Base-by-base conservation (phyloP, 1,140 invertebrate genomes). In the Saccostrea glomerata region DNA sequence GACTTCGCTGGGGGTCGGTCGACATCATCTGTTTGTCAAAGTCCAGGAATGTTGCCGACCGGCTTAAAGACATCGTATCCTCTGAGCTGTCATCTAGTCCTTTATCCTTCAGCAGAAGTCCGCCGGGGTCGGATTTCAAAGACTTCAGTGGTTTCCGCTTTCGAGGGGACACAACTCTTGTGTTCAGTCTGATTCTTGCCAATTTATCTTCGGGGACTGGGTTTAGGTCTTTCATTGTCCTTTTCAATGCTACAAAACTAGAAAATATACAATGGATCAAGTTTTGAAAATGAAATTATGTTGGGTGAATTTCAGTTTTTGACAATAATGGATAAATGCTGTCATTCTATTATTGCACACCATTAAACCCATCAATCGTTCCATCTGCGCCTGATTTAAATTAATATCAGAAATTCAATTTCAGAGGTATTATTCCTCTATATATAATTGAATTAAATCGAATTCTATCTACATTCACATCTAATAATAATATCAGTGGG, bases 111-210 rank as follows among this genome's bases (percentile, higher is more conserved):
- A 23, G 9, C 40, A 4, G 9, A 23, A 82, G 54, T 40, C 12
- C 25, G 7, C 47, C 55, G 7, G 30, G 84, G 20, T 36, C 47
- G 17, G 20, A 54, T 36, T 25, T 40, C 40, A 66, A 20, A 40
- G 54, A 9, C 36, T 25, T n/a, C n/a, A 23, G 9, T 4, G n/a
- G 60, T 56, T 84, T 89, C 7, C 40, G 12, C 83, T 86, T 89
- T 3, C 20, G 17, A 77, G 88, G 77, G 17, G 88, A 89, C 12
- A 89, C 63, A 56, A 86, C 55, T 23, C 88, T 56, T 23, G 86
- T 15, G 56, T 89, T 89, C 13, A 66, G 36, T n/a, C 84, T 83
- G 20, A 89, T 84, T 47, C 85, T 85, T 23, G 47, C 25, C 58
- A 58, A 56, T 17, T 85, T 85, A 12, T 85, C 82, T 7, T 84